Base-by-base conservation (phyloP, 1,140 invertebrate species). In the Tribolium castaneum region DNA sequence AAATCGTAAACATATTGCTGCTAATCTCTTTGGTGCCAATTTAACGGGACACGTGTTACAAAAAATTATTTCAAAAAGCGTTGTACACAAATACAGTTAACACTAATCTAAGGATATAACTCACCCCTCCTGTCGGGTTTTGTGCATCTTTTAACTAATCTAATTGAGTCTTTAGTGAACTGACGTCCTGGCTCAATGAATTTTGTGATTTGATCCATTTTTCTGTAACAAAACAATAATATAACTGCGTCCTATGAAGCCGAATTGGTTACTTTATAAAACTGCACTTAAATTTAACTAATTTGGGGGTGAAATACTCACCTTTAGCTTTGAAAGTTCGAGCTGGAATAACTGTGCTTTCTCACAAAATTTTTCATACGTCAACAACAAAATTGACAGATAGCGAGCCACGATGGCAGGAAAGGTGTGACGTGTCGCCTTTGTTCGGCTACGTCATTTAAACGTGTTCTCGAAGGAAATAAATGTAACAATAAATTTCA, bases 71-170 rank as follows among this genome's bases (percentile, higher is more conserved):
- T 25, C 1, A 30, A 30, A 30, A 30, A 30, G 25, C 25, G 25
- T 30, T 30, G 1, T 3, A 19, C 16, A 19, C 16, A 19, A 19
- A 1, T 19, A 19, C 16, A 30, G 25, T 30, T 25, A 19, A 19
- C 16, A 19, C 1, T 19, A 19, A 45, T 45, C n/a, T 59, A 25
- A 22, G 52, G 54, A 1, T 14, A 1, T 25, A 50, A 80, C 82
- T 85, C 90, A 98, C 97, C 97, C 95, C 98, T 99, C 85, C 98
- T 92, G 87, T 99, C 98, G 59, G 99, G 99, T 88, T 99, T 99
- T 59, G 98, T 99, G 88, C 99, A 99, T 87, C 98, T 94, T 89
- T 99, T 99, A 0, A 99, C 97, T 83, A 99, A 90, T 87, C 98
- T 91, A 81, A 97, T 92, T 10, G 98, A 99, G 87, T 99, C 98